Evolutionary conservation across 2,888 invertebrate species (phyloP).

Genomic region (Dasysyrphus tricinctus): DNA sequence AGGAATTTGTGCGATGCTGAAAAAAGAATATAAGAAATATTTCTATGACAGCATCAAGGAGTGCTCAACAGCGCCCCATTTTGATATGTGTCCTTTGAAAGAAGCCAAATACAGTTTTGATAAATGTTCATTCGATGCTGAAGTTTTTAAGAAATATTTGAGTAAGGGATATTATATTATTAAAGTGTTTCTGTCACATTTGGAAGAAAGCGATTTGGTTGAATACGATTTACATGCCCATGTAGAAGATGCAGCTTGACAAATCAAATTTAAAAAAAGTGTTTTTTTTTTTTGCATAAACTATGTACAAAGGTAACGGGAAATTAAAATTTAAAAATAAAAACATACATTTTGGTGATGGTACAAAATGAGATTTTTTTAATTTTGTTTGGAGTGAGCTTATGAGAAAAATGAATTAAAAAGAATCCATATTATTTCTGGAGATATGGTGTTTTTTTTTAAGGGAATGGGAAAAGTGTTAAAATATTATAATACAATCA

Average conservation of each 20-base stretch:
- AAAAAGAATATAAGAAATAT: slow-evolving; percentile 77
- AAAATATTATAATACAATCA: too few species aligned
- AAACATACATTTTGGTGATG: too few species aligned
- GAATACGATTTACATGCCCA: slow-evolving; percentile 76
- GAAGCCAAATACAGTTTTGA: slow-evolving; percentile 76
- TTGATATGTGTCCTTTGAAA: slow-evolving; percentile 78
- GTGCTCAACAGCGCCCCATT: slow-evolving; percentile 79
- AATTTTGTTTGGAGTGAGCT: too few species aligned
- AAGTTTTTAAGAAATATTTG: slow-evolving; percentile 74
- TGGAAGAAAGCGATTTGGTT: slow-evolving; percentile 70
- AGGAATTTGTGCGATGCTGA: slow-evolving; percentile 77
- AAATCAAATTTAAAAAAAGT: too few species aligned
- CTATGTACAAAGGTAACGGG: too few species aligned
- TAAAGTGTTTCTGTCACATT: slow-evolving; percentile 57
- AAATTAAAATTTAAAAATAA: too few species aligned
- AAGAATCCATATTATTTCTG: too few species aligned
- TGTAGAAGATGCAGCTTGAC: slow-evolving; percentile 65
- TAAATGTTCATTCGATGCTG: slow-evolving; percentile 78
- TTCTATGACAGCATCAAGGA: slow-evolving; percentile 79
- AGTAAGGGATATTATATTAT: slow-evolving; percentile 77
- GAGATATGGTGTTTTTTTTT: too few species aligned
- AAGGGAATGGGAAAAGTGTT: too few species aligned
- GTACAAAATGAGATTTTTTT: too few species aligned
- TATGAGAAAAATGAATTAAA: too few species aligned
- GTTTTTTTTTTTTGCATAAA: too few species aligned